Evolutionary conservation across 2,888 invertebrate genomes (phyloP), one percentile per base, ranked within the genome.

Genomic region (Campoplex nolae): DNA sequence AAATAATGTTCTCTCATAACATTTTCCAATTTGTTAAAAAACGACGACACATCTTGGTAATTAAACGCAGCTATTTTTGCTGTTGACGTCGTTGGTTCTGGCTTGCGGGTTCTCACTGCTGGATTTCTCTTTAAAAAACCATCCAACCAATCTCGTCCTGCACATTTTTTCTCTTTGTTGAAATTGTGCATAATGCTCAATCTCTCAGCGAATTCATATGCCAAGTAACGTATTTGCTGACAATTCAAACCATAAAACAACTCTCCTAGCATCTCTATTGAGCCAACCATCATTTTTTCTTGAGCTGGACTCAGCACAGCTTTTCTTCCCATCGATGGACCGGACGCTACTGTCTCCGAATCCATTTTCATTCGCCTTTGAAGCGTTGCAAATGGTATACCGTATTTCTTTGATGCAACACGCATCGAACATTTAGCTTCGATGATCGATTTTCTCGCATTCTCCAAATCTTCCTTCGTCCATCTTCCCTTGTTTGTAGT

Each of bases 111-210:
- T 0, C 73, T 74, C 2, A 89, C 80, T 8, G 51, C 68, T 0
- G 88, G 88, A 89, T 90, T 89, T 84, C 91, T 87, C 80, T 88
- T 88, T 32, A 91, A 58, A 81, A 91, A 92, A 51, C 90, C 89
- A 2, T 90, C 77, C 28, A 92, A 65, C 92, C 91, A 92, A 71
- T 90, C 91, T 71, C 90, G 89, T 7, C 91, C 91, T n/a, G 91
- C 91, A 35, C 88, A 81, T 85, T 77, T 81, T 28, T 86, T 88
- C 7, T 88, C 87, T 28, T 62, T 76, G 76, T 90, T 90, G 73
- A 92, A 92, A 77, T 88, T 88, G 70, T 92, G 89, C 38, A 85
- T 79, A n/a, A 92, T 88, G 32, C 88, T 86, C 18, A 91, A 78
- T 58, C 85, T 88, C 83, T 88, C 90, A 38, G 91, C 90, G 32